Evolutionary conservation across 2,888 invertebrate species (phyloP).

Genomic region (Marronus borbonicus): DNA sequence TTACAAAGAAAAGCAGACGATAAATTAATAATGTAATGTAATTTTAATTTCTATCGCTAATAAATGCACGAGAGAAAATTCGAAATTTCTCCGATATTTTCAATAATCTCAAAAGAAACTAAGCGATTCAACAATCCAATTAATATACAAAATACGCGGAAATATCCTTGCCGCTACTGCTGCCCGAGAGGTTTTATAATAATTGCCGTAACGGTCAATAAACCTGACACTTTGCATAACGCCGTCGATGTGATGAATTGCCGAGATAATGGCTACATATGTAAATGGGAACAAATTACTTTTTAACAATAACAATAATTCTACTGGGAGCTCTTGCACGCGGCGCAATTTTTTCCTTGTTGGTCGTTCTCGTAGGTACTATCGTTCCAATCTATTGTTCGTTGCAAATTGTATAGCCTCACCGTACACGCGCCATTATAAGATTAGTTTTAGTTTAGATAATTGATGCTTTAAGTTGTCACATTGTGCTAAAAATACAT

Average conservation of each 20-base stretch:
- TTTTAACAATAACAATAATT: conserved; percentile 26
- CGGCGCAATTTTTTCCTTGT: conserved; percentile 8
- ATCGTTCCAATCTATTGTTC: conserved; percentile 19
- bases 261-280: conserved; percentile 19
- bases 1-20: not conserved
- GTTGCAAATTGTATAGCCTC: not conserved
- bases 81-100: too few species aligned
- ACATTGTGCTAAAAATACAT: not conserved
- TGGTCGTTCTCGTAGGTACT: not conserved
- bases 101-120: too few species aligned
- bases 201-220: conserved; percentile 25
- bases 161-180: not conserved
- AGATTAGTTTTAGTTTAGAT: not conserved
- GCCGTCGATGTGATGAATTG: conserved; percentile 17
- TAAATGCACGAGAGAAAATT: too few species aligned
- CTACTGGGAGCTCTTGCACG: conserved; percentile 24
- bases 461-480: not conserved
- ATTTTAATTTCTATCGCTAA: too few species aligned
- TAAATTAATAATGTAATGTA: too few species aligned
- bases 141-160: not conserved
- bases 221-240: conserved; percentile 23
- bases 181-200: conserved; percentile 6
- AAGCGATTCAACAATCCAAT: too few species aligned
- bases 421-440: not conserved
- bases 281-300: conserved; percentile 33